phyloP scores from a whole-genome alignment of 1,140 invertebrate species.

The Chionoecetes opilio region DNA sequence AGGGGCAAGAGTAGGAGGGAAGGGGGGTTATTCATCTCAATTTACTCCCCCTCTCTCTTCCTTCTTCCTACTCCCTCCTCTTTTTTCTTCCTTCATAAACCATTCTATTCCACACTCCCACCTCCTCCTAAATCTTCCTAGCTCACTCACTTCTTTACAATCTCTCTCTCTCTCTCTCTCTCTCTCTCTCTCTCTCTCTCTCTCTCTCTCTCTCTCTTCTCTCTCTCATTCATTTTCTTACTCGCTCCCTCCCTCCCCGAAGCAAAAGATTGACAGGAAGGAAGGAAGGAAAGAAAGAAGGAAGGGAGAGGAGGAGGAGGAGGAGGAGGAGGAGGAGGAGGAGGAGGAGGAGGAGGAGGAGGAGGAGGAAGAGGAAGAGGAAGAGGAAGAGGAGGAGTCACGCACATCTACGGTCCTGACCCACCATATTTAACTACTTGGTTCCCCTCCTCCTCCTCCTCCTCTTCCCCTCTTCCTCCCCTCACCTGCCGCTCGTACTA shows the following conservation, averaged over 20 bases:
- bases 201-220: neutral
- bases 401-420: neutral
- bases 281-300: neutral
- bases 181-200: constrained; percentile 27
- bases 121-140: no score
- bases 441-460: neutral
- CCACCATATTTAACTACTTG: constrained; percentile 2
- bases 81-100: no score
- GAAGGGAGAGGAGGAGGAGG: neutral
- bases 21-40: neutral
- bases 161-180: neutral
- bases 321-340: neutral
- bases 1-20: neutral
- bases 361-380: constrained; percentile 4
- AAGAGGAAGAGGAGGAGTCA: constrained; percentile 5
- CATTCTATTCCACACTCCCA: no score
- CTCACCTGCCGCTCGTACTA: neutral
- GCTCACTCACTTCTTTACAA: no score
- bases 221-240: no score
- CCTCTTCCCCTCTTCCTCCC: neutral
- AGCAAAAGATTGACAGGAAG: neutral
- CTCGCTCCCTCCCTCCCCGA: neutral
- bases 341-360: neutral
- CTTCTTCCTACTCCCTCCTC: neutral
- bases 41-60: neutral